Evolutionary conservation across 2,797 vertebrate species (phyloP).

Genomic region (Anguilla obscura): DNA sequence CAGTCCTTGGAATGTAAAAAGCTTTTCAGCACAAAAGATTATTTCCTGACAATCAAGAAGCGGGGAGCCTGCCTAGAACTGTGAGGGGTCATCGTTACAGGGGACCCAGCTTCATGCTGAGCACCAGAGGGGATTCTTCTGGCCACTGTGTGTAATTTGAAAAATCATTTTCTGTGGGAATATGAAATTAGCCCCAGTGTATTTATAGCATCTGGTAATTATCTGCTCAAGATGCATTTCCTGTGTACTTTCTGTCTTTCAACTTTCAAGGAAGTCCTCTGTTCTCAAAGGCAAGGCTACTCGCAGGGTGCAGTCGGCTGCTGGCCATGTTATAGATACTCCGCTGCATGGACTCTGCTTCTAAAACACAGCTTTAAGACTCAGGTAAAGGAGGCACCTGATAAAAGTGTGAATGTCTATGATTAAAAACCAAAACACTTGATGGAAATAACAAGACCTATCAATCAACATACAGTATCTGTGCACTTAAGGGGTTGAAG

Average conservation of each 20-base stretch:
- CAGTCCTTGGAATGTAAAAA: slow-evolving; percentile 15
- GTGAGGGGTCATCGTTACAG: slow-evolving; percentile 39
- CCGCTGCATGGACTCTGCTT: not conserved
- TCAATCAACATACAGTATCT: not conserved
- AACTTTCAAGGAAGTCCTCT: not conserved
- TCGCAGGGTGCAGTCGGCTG: not conserved
- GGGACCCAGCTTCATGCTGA: slow-evolving; percentile 20
- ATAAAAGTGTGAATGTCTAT: no score
- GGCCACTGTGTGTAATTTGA: slow-evolving; percentile 52
- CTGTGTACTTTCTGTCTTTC: slow-evolving; percentile 17
- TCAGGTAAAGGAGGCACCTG: no score
- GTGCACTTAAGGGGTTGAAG: no score
- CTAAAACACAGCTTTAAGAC: not conserved
- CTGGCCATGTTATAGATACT: not conserved
- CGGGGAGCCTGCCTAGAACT: slow-evolving; percentile 7
- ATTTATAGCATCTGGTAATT: slow-evolving; percentile 58
- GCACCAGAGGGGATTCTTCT: slow-evolving; percentile 27
- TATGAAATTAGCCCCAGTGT: slow-evolving; percentile 54
- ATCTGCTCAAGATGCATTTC: slow-evolving; percentile 40
- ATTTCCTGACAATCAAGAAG: slow-evolving; percentile 31
- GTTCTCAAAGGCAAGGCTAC: not conserved
- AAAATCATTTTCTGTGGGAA: slow-evolving; percentile 52
- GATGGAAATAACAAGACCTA: no score
- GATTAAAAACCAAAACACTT: no score
- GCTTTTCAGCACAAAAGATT: slow-evolving; percentile 42